Conservation (phyloP, 1,140 invertebrate genomes). For the Periplaneta americana region DNA sequence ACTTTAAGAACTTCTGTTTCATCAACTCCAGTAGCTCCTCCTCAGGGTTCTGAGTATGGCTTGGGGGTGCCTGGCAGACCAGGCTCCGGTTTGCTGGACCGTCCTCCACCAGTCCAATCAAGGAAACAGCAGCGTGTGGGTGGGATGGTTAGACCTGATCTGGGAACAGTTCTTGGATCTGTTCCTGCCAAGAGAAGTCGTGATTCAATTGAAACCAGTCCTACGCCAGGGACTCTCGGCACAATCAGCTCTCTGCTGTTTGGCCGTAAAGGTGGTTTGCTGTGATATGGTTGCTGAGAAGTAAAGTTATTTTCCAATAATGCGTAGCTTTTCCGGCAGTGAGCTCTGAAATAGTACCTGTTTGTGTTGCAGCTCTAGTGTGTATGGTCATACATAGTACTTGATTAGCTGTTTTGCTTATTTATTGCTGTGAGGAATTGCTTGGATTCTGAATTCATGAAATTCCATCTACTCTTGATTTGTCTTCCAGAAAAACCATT, state of each 20-base stretch:
- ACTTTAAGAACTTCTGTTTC: neutral
- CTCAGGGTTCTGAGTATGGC: conserved; percentile 18
- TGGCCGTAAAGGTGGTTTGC: conserved; percentile 73
- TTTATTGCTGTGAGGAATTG: neutral
- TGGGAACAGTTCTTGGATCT: conserved; percentile 29
- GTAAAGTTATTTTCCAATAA: neutral
- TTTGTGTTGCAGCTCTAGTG: neutral
- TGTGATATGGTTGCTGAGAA: conserved; percentile 39
- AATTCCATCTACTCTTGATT: neutral
- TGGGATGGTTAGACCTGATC: conserved; percentile 33
- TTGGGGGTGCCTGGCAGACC: conserved; percentile 48
- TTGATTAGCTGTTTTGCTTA: neutral
- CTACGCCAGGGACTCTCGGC: conserved; percentile 55
- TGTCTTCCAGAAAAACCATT: neutral
- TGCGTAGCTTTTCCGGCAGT: neutral
- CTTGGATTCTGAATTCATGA: too few species aligned
- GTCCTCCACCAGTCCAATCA: conserved; percentile 32
- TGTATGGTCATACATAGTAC: neutral
- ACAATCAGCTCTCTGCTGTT: conserved; percentile 75
- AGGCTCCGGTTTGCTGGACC: conserved; percentile 45
- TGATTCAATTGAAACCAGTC: neutral
- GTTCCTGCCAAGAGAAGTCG: conserved; percentile 33
- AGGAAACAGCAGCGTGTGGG: conserved; percentile 35
- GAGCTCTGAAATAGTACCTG: neutral
- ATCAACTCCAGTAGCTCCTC: neutral